Percentiles rank a stretch among this genome's conserved stretches.
phyloP scores from a whole-genome alignment of 37 sponge, comb jelly and placozoan species.

The Crambe crambe region DNA sequence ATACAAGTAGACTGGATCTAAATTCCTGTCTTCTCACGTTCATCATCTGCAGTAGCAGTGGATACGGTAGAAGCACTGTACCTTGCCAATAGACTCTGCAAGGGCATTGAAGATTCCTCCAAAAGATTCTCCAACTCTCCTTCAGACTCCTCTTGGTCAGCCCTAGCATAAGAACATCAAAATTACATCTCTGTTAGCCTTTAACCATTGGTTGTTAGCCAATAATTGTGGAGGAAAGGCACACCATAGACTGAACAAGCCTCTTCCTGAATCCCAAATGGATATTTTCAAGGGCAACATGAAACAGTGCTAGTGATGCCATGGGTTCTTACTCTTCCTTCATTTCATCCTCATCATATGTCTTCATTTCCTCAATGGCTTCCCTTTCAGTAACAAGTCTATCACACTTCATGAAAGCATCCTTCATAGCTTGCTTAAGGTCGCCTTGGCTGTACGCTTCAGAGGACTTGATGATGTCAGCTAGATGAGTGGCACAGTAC shows the following conservation, averaged over 20 bases:
- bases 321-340: not conserved
- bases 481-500: conserved; percentile 73
- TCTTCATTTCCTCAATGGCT: conserved; percentile 62
- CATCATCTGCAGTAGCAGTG: not conserved
- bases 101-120: conserved; percentile 83
- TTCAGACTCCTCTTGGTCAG: conserved; percentile 5
- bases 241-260: too few species aligned
- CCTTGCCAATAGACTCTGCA: conserved; percentile 66
- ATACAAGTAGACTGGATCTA: too few species aligned
- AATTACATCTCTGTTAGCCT: not conserved
- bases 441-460: conserved; percentile 40
- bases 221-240: too few species aligned
- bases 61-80: conserved; percentile 21
- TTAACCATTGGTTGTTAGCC: too few species aligned
- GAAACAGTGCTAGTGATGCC: too few species aligned
- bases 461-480: conserved; percentile 43
- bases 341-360: conserved; percentile 8
- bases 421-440: conserved; percentile 51
- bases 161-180: not conserved
- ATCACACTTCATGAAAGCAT: conserved; percentile 81
- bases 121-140: conserved; percentile 61
- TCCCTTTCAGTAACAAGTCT: conserved; percentile 28
- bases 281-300: too few species aligned
- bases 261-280: too few species aligned
- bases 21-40: too few species aligned